Base-by-base conservation (phyloP, 2,888 invertebrate genomes). In the Malachius bipustulatus region DNA sequence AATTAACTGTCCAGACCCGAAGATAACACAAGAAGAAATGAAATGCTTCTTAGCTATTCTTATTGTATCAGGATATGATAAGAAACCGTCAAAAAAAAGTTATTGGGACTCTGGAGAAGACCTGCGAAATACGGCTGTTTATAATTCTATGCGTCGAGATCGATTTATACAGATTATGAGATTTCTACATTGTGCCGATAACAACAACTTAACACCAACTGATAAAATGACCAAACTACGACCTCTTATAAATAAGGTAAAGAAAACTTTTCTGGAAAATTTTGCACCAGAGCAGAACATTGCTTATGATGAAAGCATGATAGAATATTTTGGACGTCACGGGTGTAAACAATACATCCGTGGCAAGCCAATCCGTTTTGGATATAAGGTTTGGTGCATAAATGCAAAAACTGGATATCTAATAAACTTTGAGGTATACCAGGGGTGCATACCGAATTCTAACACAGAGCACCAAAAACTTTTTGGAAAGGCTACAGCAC, bases 21-120 rank as follows among this genome's bases (percentile, higher is more conserved):
- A 38, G 13, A 41, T 41, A 34, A 35, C 38, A 3, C 9, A 11
- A n/a, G 36, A 37, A 9, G 41, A 41, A 41, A 36, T 41, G 10
- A 41, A 30, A 34, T 43, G 41, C 31, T 44, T 42, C 30, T 19
- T 38, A 32, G 42, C 41, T 16, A 39, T 43, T 8, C 36, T 41
- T 4, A 41, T 38, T 30, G 33, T 43, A 16, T 42, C 37, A n/a
- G 38, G 39, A n/a, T n/a, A n/a, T n/a, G n/a, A n/a, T n/a, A n/a
- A n/a, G n/a, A n/a, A n/a, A n/a, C n/a, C n/a, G n/a, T n/a, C n/a
- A n/a, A n/a, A n/a, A n/a, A n/a, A n/a, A n/a, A n/a, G n/a, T n/a
- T n/a, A n/a, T n/a, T 26, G 26, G 26, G 26, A 26, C 2, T 29
- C 30, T 3, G 30, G 12, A 2, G 30, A 29, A 10, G 30, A 2